Percentiles rank a stretch among this genome's conserved stretches.
These are phyloP conservation scores for Meles meles DNA, from an alignment of 2,113 vertebrate species.

Conservation along the genomic window DNA sequence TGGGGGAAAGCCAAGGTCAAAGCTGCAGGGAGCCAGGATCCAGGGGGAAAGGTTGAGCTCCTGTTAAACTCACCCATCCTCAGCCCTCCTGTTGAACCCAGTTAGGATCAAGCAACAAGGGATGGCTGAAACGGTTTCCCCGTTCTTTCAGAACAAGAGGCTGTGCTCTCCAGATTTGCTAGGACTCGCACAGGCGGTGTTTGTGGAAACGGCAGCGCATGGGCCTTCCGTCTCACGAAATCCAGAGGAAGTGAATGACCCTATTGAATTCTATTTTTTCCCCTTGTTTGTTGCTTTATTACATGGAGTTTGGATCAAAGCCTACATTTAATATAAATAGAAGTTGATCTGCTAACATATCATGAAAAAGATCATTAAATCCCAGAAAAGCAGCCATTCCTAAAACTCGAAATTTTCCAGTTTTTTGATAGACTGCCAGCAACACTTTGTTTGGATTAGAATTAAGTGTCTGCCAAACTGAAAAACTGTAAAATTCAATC, in stretches of 20 bases:
- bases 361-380: constrained; percentile 65
- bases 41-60: background rate
- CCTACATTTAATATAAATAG: constrained; percentile 36
- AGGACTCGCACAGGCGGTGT: background rate
- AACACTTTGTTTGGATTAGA: constrained; percentile 52
- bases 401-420: constrained; percentile 60
- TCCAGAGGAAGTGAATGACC: background rate
- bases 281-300: constrained; percentile 14
- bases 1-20: background rate
- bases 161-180: background rate
- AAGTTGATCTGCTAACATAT: constrained; percentile 56
- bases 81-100: background rate
- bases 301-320: constrained; percentile 58
- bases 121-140: no score
- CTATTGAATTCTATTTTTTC: background rate
- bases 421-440: constrained; percentile 52
- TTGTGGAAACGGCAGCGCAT: background rate
- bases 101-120: background rate
- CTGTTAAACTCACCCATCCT: no score
- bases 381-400: constrained; percentile 63
- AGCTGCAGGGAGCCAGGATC: background rate
- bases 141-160: background rate
- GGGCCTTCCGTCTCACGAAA: background rate
- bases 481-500: constrained; percentile 59
- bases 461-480: constrained; percentile 53